A percentile compares a stretch with the other conserved stretches of the same genome.
These are phyloP conservation scores for Amiota mariae DNA, from an alignment of 2,888 invertebrate species.

Conservation along the genomic window DNA sequence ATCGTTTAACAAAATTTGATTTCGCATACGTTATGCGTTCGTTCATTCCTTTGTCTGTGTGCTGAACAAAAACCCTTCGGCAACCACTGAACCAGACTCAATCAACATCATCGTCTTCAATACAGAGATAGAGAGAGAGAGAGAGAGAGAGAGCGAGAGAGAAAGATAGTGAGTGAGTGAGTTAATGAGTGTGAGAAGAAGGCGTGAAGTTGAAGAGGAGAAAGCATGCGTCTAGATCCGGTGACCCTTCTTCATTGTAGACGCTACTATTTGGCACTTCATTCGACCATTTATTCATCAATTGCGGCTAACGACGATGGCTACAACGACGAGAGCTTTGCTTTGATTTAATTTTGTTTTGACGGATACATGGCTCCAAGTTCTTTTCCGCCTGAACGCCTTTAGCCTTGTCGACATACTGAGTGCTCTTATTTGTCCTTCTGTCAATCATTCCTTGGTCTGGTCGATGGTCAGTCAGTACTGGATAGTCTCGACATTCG, in stretches of 20 bases:
- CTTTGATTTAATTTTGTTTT: slow-evolving; percentile 26
- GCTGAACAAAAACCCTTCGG: not conserved
- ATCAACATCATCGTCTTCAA: slow-evolving; percentile 13
- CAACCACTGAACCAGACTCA: not conserved
- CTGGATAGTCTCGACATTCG: too few relatives aligned
- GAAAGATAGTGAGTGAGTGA: too few relatives aligned
- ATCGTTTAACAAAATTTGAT: not conserved
- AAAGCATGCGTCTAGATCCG: too few relatives aligned
- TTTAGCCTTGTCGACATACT: too few relatives aligned
- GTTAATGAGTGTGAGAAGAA: too few relatives aligned
- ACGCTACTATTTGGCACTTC: slow-evolving; percentile 2
- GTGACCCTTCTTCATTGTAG: too few relatives aligned
- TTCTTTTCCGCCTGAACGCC: too few relatives aligned
- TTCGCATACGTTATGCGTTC: slow-evolving; percentile 18
- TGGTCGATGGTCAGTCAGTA: not conserved
- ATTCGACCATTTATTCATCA: not conserved
- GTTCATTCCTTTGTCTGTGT: slow-evolving; percentile 9
- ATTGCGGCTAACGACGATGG: slow-evolving; percentile 17
- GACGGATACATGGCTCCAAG: not conserved
- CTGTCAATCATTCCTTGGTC: slow-evolving; percentile 15
- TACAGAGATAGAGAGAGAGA: not conserved
- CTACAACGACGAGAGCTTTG: slow-evolving; percentile 2
- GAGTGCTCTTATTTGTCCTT: not conserved
- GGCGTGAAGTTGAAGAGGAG: too few relatives aligned
- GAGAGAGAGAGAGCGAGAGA: not conserved